Evolutionary conservation across 2,797 vertebrate genomes (phyloP).

Genomic region (Macroramphosus scolopax): DNA sequence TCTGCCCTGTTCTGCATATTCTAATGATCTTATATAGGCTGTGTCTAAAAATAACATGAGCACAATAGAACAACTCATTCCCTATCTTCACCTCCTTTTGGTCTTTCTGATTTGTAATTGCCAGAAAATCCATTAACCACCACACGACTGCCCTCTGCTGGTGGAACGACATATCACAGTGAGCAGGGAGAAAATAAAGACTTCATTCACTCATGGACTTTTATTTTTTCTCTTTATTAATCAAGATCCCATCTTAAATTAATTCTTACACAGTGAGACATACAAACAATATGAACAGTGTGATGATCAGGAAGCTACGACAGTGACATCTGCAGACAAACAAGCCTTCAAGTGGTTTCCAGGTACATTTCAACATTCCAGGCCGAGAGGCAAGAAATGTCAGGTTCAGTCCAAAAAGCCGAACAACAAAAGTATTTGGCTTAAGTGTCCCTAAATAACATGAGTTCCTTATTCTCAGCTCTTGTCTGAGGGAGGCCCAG

Average conservation of each 20-base stretch:
- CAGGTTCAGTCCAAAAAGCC: conserved; percentile 40
- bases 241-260: conserved; percentile 48
- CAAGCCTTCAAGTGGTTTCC: conserved; percentile 77
- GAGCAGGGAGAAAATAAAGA: not conserved
- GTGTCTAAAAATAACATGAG: conserved; percentile 37
- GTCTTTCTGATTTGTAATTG: not conserved
- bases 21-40: too few relatives aligned
- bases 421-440: not conserved
- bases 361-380: conserved; percentile 53
- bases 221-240: not conserved
- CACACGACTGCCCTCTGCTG: conserved; percentile 54
- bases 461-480: conserved; percentile 52
- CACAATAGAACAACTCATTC: conserved; percentile 28
- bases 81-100: conserved; percentile 10
- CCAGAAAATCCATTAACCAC: not conserved
- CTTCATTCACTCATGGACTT: not conserved
- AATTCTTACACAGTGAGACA: conserved; percentile 24
- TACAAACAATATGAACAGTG: conserved; percentile 41
- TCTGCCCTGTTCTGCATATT: conserved; percentile 6
- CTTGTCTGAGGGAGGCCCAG: too few relatives aligned
- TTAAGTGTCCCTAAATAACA: conserved; percentile 47
- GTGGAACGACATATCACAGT: conserved; percentile 9
- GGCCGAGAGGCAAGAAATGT: conserved; percentile 23
- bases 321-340: conserved; percentile 8
- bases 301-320: conserved; percentile 27